A percentile compares a stretch with the other conserved stretches of the same genome.
These are phyloP conservation scores for Antigone vipio DNA, from an alignment of 2,113 vertebrate species.

Conservation along the genomic window DNA sequence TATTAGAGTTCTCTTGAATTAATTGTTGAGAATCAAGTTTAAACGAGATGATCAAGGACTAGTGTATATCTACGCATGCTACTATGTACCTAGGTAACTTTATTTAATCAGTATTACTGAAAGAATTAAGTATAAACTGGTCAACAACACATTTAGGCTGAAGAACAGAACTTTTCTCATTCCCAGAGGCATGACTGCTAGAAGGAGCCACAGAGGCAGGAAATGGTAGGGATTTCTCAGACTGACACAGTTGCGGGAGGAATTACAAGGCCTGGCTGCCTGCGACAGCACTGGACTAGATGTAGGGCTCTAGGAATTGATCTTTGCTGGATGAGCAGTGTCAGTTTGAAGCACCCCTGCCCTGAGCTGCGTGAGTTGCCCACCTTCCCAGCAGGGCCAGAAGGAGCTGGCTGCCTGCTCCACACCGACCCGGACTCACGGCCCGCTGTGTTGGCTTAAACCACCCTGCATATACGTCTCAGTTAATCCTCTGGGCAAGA, in stretches of 20 bases:
- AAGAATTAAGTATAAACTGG: background rate
- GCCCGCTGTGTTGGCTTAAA: background rate
- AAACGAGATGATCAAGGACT: background rate
- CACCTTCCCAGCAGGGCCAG: background rate
- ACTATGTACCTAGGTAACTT: background rate
- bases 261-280: background rate
- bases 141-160: background rate
- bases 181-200: background rate
- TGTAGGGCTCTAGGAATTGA: background rate
- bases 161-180: background rate
- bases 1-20: background rate
- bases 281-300: background rate
- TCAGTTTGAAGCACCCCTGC: background rate
- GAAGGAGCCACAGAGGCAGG: background rate
- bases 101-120: background rate
- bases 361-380: background rate
- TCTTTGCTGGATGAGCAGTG: background rate
- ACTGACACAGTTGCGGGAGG: background rate
- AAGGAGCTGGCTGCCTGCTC: background rate
- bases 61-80: background rate
- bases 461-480: background rate
- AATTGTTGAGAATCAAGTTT: background rate
- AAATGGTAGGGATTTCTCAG: background rate
- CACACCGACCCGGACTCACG: accelerated
- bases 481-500: background rate